Base-by-base conservation (phyloP, 2,888 invertebrate species). In the Lasius platythorax region DNA sequence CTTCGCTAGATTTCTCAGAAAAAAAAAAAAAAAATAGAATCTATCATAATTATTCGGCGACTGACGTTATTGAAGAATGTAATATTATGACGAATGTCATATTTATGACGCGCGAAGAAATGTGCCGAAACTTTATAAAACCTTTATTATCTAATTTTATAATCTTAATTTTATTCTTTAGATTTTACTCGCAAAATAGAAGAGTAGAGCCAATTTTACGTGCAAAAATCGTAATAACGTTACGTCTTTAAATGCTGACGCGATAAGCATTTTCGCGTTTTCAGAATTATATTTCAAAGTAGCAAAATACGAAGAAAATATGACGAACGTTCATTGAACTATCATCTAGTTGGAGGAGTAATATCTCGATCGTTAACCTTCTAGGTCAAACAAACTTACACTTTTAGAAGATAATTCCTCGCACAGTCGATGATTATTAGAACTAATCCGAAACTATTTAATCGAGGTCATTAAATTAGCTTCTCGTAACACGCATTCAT, bases 331-430 rank as follows among this genome's bases (percentile, higher is more conserved):
- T 63, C 63, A 23, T 46, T 46, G 74, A 74, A 74, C 61, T 23
- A 74, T 74, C 43, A 30, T 46, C 63, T 33, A 64, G 43, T 63
- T 75, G 46, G 9, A n/a, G 23, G 8, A 74, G 74, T 61, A 75
- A 63, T 75, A 64, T 75, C 75, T 63, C 63, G 64, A 75, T 74
- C 43, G 15, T 74, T 74, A 61, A 46, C 50, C 46, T 75, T 33
- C 9, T 46, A 15, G 64, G 46, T 75, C 64, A 75, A 75, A 58
- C 33, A 33, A 63, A 64, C 33, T 63, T 75, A 46, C 15, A 75
- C 15, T 75, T 75, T 75, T 37, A 63, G 23, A 37, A 64, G 0
- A n/a, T 23, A 23, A 33, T 50, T 33, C n/a, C 43, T 75, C 23
- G 23, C 23, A 46, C 15, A 2, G 33, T 37, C 37, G 46, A 75